Percentiles rank a stretch among this genome's conserved stretches.
phyloP scores from a whole-genome alignment of 1,140 invertebrate species.

The Magallana angulata region DNA sequence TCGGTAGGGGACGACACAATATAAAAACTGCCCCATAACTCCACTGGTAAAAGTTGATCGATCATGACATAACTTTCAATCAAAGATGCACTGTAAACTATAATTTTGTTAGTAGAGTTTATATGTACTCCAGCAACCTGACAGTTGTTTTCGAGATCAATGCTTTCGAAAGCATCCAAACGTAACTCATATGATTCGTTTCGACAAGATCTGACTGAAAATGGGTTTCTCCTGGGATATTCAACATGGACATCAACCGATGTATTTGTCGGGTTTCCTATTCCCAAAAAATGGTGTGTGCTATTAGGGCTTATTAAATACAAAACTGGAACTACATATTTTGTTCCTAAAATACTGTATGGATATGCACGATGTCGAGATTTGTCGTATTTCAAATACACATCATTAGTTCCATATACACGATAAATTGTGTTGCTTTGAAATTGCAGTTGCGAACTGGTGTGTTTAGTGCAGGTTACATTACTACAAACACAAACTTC shows the following conservation, averaged over 20 bases:
- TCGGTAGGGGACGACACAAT: not conserved
- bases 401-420: not conserved
- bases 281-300: not conserved
- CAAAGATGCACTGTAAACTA: not conserved
- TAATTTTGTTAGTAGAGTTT: not conserved
- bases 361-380: no score
- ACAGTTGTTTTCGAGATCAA: not conserved
- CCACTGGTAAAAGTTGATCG: not conserved
- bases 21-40: not conserved
- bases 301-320: not conserved
- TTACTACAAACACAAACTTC: no score
- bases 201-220: not conserved
- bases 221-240: not conserved
- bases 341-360: not conserved
- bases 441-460: not conserved
- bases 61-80: not conserved
- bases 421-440: not conserved
- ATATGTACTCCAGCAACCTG: not conserved
- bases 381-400: not conserved
- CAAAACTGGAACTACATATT: not conserved
- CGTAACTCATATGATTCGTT: not conserved
- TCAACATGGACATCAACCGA: not conserved
- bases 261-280: not conserved
- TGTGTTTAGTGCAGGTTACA: no score
- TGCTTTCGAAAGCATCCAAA: not conserved